Evolutionary conservation across 2,888 invertebrate genomes (phyloP).

Genomic region (Carterocephalus palaemon): DNA sequence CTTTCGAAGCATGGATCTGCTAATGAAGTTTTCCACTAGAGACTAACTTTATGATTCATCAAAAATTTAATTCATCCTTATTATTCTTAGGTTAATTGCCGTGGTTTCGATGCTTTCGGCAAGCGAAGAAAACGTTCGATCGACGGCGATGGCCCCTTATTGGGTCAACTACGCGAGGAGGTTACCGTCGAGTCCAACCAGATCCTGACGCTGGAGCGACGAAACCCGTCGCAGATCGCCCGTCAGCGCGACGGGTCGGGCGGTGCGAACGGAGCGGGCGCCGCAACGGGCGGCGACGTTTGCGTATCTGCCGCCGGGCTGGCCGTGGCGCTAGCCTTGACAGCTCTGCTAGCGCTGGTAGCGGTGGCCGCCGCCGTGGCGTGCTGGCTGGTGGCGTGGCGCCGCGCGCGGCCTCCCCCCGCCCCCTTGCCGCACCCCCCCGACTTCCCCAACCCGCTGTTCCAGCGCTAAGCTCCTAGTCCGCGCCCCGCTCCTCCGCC

Average conservation of each 20-base stretch:
- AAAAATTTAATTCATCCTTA: not conserved
- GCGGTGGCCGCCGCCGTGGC: constrained; percentile 96
- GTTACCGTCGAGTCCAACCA: constrained; percentile 95
- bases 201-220: constrained; percentile 92
- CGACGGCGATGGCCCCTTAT: constrained; percentile 76
- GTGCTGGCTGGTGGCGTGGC: constrained; percentile 96
- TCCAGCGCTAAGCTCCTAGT: constrained; percentile 70
- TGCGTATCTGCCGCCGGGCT: constrained; percentile 96
- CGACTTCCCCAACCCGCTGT: constrained; percentile 96
- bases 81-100: constrained; percentile 88
- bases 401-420: constrained; percentile 90
- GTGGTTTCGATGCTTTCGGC: constrained; percentile 93
- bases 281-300: constrained; percentile 85
- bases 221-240: constrained; percentile 86
- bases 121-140: constrained; percentile 84
- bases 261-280: constrained; percentile 79
- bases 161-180: constrained; percentile 93
- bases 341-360: constrained; percentile 92
- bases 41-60: constrained; percentile 21
- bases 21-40: no score
- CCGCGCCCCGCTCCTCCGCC: constrained; percentile 54
- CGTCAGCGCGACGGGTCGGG: constrained; percentile 90
- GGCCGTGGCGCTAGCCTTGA: constrained; percentile 94
- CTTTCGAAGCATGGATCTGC: no score
- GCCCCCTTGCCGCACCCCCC: constrained; percentile 96